A percentile compares a stretch with the other conserved stretches of the same genome.
These are phyloP conservation scores for Sander lucioperca DNA, from an alignment of 2,113 vertebrate species.

Conservation along the genomic window DNA sequence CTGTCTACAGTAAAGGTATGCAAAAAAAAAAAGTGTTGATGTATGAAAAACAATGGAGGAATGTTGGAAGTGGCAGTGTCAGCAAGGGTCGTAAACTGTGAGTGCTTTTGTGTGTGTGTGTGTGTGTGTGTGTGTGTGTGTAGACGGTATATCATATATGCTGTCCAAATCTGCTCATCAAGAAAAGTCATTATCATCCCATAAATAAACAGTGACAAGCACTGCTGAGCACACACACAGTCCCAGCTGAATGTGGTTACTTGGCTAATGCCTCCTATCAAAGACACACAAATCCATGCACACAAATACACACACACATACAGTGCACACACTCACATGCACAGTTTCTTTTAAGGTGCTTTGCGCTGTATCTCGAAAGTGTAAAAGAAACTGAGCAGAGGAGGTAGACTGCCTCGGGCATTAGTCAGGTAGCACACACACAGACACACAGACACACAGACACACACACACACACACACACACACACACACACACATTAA, in stretches of 20 bases:
- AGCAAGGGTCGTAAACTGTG: slow-evolving; percentile 67
- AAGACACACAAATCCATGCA: slow-evolving; percentile 61
- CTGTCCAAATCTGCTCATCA: slow-evolving; percentile 67
- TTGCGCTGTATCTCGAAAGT: slow-evolving; percentile 53
- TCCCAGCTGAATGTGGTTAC: slow-evolving; percentile 76
- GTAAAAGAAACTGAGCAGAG: slow-evolving; percentile 56
- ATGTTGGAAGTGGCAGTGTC: slow-evolving; percentile 71
- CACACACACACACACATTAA: slow-evolving; percentile 26
- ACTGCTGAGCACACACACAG: slow-evolving; percentile 70
- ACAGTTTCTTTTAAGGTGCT: slow-evolving; percentile 39
- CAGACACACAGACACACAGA: not conserved
- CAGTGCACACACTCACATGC: slow-evolving; percentile 1
- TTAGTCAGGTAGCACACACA: slow-evolving; percentile 57
- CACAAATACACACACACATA: slow-evolving; percentile 32
- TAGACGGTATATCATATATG: slow-evolving; percentile 61
- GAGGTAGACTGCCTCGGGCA: slow-evolving; percentile 53
- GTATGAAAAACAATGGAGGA: slow-evolving; percentile 74
- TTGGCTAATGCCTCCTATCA: slow-evolving; percentile 69
- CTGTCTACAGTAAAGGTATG: slow-evolving; percentile 58
- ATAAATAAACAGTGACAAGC: slow-evolving; percentile 79
- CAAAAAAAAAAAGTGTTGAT: slow-evolving; percentile 66
- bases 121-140: slow-evolving; percentile 27
- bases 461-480: slow-evolving; percentile 8
- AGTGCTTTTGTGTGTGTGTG: slow-evolving; percentile 26
- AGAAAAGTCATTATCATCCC: slow-evolving; percentile 71